phyloP scores from a whole-genome alignment of 2,113 vertebrate genomes.

The Rhynchomys soricoides region DNA sequence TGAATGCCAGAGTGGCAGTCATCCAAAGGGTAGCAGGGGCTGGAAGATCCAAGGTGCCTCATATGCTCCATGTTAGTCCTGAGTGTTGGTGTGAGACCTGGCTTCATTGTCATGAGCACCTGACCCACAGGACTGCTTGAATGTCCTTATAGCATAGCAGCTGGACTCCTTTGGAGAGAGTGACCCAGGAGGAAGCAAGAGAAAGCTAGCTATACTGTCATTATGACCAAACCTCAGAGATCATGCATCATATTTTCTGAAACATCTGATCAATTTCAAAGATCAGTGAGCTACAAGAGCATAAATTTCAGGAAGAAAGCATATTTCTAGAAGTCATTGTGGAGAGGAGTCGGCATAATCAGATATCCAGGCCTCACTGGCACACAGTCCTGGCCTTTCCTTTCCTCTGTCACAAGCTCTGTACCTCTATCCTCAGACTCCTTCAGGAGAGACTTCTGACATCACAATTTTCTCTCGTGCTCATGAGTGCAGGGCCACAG shows the following conservation, averaged over 20 bases:
- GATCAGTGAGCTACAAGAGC: neutral
- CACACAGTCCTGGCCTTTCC: neutral
- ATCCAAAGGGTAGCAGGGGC: neutral
- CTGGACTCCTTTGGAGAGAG: neutral
- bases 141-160: neutral
- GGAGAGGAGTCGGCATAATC: neutral
- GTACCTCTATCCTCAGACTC: neutral
- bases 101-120: rapidly evolving
- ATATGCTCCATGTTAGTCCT: neutral
- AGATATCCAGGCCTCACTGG: neutral
- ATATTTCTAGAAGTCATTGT: neutral
- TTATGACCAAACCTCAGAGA: neutral
- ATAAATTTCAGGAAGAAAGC: neutral
- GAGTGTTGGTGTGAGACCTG: neutral
- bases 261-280: neutral
- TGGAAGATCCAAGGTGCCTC: neutral
- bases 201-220: neutral
- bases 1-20: neutral
- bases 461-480: neutral
- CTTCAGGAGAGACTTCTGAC: neutral
- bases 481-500: neutral
- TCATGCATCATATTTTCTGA: neutral
- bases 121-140: neutral
- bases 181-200: neutral
- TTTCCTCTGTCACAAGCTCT: neutral